Base-by-base conservation (phyloP, 2,113 vertebrate species). In the Pogona vitticeps region DNA sequence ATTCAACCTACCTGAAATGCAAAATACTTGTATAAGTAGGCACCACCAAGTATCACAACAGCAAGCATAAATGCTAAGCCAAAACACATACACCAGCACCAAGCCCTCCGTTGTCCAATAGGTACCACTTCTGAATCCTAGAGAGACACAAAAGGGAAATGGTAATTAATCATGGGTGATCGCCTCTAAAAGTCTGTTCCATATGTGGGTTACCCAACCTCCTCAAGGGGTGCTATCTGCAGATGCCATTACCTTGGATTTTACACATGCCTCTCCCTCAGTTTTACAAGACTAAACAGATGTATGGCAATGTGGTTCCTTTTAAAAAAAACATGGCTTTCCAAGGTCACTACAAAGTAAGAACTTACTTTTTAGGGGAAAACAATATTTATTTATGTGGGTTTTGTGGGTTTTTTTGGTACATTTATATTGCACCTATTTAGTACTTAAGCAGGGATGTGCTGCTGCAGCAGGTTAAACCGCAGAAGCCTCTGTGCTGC, bases 81-180 rank as follows among this genome's bases (percentile, higher is more conserved):
- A 67, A 99, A 97, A 89, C 97, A 99, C 97, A 99, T 98, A 94
- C 98, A 99, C 98, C 98, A 99, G 92, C 98, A 99, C 98, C 98
- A 99, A 82, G 98, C 96, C 80, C 97, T 97, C 82, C 98, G 98
- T 80, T 97, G 97, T 77, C 93, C 96, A 75, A 97, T 90, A 14
- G 94, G 95, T 61, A 98, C 93, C 1, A 95, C 97, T 85, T 98
- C 98, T 0, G 96, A 95, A 91, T 99, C 98, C 98, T 99, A 92
- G 71, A 86, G 78, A 91, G 0, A 28, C 75, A 93, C 46, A 78
- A 91, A 71, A 46, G 82, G 15, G 42, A 65, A 52, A 88, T 0
- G 59, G 59, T 93, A 58, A 83, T 42, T 15, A 82, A 80, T 28
- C 0, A 38, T 61, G 33, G 61, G 78, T 59, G 58, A 3, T 59